A percentile compares a stretch with the other conserved stretches of the same genome.
phyloP scores from a whole-genome alignment of 1,140 invertebrate species.

The Trichonephila inaurata region DNA sequence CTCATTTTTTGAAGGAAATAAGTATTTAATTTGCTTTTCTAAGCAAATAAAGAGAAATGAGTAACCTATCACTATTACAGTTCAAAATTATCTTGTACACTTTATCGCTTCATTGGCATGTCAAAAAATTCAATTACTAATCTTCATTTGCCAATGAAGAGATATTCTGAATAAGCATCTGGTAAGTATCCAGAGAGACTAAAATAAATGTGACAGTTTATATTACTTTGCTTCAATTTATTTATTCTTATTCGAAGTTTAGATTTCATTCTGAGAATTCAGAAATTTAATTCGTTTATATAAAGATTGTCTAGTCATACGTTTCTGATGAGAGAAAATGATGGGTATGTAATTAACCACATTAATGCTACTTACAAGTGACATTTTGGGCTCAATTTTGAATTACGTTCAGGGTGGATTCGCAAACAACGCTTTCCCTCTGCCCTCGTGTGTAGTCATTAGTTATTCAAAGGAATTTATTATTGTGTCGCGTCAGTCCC shows the following conservation, averaged over 20 bases:
- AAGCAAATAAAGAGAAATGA: too few relatives aligned
- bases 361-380: slow-evolving; percentile 68
- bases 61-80: too few relatives aligned
- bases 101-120: too few relatives aligned
- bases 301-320: slow-evolving; percentile 26
- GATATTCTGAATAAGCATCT: too few relatives aligned
- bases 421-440: slow-evolving; percentile 32
- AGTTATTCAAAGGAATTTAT: slow-evolving; percentile 68
- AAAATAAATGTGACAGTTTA: too few relatives aligned
- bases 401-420: slow-evolving; percentile 36
- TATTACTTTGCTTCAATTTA: too few relatives aligned
- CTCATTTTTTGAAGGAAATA: too few relatives aligned
- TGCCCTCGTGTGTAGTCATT: slow-evolving; percentile 45
- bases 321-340: slow-evolving; percentile 68
- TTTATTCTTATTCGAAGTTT: neutral
- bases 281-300: slow-evolving; percentile 16
- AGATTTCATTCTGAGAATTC: neutral
- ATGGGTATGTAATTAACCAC: slow-evolving; percentile 69
- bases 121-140: too few relatives aligned
- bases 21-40: too few relatives aligned
- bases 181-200: too few relatives aligned
- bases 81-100: too few relatives aligned
- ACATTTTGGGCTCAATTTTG: slow-evolving; percentile 51
- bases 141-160: too few relatives aligned
- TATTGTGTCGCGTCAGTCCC: slow-evolving; percentile 39